A percentile compares a stretch with the other conserved stretches of the same genome.
Evolutionary conservation across 2,888 invertebrate species (phyloP).

Genomic region (Limnephilus marmoratus): DNA sequence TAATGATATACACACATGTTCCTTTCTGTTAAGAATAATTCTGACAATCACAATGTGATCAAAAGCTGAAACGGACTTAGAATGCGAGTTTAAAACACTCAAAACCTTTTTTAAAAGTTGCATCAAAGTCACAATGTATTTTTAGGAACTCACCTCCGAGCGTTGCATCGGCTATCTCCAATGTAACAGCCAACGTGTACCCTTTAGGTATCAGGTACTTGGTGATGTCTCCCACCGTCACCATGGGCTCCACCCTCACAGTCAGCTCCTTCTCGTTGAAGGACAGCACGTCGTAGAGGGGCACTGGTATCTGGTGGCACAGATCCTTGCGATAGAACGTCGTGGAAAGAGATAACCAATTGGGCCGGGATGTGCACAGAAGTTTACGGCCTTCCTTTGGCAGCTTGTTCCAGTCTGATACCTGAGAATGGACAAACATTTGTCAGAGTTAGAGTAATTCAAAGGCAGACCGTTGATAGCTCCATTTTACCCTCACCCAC

Average conservation of each 20-base stretch:
- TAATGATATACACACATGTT: background rate
- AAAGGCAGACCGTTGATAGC: background rate
- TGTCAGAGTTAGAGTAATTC: background rate
- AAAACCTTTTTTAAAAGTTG: background rate
- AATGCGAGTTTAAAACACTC: background rate
- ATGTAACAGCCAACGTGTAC: slow-evolving; percentile 82
- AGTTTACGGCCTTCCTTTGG: slow-evolving; percentile 74
- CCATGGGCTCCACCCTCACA: slow-evolving; percentile 82
- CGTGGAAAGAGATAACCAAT: slow-evolving; percentile 83
- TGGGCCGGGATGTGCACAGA: slow-evolving; percentile 82
- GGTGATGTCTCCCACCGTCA: slow-evolving; percentile 82
- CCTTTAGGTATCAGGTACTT: slow-evolving; percentile 81
- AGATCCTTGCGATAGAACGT: slow-evolving; percentile 82
- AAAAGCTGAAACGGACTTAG: no score
- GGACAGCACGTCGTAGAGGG: slow-evolving; percentile 80
- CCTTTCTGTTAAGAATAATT: background rate
- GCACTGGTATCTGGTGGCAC: slow-evolving; percentile 81
- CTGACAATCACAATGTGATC: no score
- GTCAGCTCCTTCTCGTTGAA: slow-evolving; percentile 78
- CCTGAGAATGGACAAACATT: slow-evolving; percentile 68
- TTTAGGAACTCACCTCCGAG: slow-evolving; percentile 75
- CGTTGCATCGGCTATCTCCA: slow-evolving; percentile 84
- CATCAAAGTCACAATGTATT: background rate
- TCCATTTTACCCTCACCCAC: background rate
- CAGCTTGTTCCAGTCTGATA: slow-evolving; percentile 77